Percentiles rank a stretch among this genome's conserved stretches.
Evolutionary conservation across 1,140 invertebrate genomes (phyloP).

Genomic region (Dufourea novaeangliae): DNA sequence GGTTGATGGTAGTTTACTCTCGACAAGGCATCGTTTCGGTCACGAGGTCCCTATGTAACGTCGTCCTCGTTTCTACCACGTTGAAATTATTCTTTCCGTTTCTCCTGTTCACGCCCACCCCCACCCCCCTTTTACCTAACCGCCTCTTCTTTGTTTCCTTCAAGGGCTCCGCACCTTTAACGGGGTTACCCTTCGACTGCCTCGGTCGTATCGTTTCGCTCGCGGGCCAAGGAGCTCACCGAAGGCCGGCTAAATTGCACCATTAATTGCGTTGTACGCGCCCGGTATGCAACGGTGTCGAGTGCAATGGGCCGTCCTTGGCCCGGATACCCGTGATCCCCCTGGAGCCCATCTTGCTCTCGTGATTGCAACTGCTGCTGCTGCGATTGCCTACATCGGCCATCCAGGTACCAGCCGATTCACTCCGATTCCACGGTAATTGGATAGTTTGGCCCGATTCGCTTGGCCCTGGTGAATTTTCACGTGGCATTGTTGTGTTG

Average conservation of each 20-base stretch:
- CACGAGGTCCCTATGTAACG: constrained; percentile 31
- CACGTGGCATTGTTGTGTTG: neutral
- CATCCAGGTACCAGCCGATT: neutral
- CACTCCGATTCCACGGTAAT: constrained; percentile 28
- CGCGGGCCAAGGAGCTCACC: constrained; percentile 23
- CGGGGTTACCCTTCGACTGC: neutral
- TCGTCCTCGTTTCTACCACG: constrained; percentile 29
- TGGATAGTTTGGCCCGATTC: constrained; percentile 15
- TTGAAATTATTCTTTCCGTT: constrained; percentile 44
- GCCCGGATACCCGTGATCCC: constrained; percentile 60
- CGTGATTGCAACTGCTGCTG: constrained; percentile 11
- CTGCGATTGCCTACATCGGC: neutral
- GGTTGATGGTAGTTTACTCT: constrained; percentile 26
- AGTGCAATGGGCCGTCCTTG: constrained; percentile 65
- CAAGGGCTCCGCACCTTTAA: constrained; percentile 9
- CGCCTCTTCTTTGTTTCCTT: neutral
- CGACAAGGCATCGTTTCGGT: constrained; percentile 39
- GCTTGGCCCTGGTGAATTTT: neutral
- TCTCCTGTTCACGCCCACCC: neutral
- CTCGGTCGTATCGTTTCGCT: constrained; percentile 26
- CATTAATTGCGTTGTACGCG: constrained; percentile 61
- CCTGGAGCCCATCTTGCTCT: constrained; percentile 24
- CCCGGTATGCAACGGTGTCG: constrained; percentile 64
- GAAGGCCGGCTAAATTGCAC: constrained; percentile 53
- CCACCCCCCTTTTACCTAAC: neutral